These are phyloP conservation scores for Trichopoda pennipes DNA, from an alignment of 2,888 invertebrate genomes.

Conservation along the genomic window DNA sequence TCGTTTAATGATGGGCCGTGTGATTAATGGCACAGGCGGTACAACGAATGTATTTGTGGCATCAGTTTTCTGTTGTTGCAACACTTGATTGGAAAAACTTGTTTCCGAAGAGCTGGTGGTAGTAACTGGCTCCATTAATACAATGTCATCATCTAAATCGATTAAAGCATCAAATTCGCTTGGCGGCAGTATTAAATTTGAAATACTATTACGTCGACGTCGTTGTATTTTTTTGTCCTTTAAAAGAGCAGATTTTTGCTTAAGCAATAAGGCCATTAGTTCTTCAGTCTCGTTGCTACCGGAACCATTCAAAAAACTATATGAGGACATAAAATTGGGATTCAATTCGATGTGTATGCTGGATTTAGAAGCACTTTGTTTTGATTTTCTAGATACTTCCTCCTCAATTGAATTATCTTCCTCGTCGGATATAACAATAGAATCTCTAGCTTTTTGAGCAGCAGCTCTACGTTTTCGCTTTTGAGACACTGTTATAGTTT, in stretches of 20 bases:
- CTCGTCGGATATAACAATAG: conserved; percentile 73
- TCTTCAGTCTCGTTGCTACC: conserved; percentile 72
- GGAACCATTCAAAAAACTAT: conserved; percentile 59
- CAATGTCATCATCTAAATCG: conserved; percentile 75
- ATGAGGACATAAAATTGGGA: conserved; percentile 62
- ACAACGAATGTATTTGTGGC: conserved; percentile 35
- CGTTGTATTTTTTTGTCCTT: conserved; percentile 55
- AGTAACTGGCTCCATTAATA: conserved; percentile 73
- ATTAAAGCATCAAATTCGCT: conserved; percentile 71
- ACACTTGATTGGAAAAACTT: conserved; percentile 7
- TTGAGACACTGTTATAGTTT: background rate
- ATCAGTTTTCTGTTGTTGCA: conserved; percentile 22
- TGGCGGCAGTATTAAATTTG: conserved; percentile 63
- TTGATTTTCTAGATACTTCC: conserved; percentile 52
- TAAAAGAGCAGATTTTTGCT: conserved; percentile 73
- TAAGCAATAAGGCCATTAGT: conserved; percentile 74
- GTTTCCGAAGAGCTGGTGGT: conserved; percentile 61
- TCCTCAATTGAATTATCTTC: conserved; percentile 53
- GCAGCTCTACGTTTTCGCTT: conserved; percentile 63
- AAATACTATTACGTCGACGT: conserved; percentile 71
- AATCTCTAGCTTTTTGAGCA: conserved; percentile 53
- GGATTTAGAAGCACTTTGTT: conserved; percentile 53
- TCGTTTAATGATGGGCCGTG: conserved; percentile 75
- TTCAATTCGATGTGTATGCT: conserved; percentile 65
- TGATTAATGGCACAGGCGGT: conserved; percentile 69